phyloP scores from a whole-genome alignment of 2,113 vertebrate species.

The Sciurus niger region DNA sequence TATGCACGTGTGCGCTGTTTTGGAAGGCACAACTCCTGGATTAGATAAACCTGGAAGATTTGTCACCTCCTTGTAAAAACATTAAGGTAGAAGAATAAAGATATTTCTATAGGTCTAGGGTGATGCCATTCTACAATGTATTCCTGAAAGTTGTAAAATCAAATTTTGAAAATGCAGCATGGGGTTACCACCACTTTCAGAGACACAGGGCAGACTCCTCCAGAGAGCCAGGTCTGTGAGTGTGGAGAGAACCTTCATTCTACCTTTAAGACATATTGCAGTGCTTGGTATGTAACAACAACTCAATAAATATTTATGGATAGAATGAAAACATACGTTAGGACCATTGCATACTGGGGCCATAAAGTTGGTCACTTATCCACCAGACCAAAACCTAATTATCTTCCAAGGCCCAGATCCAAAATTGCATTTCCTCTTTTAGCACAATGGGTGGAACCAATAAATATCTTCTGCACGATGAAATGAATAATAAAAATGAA shows the following conservation, averaged over 20 bases:
- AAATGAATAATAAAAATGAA: constrained; percentile 70
- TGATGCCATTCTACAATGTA: background rate
- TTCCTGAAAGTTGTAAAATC: background rate
- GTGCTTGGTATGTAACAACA: background rate
- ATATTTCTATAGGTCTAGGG: background rate
- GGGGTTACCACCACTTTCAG: background rate
- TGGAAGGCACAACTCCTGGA: background rate
- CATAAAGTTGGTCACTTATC: constrained; percentile 70
- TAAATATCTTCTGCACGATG: constrained; percentile 52
- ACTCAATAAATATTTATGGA: constrained; percentile 61
- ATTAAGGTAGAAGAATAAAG: background rate
- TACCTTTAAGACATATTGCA: background rate
- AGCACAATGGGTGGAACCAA: constrained; percentile 50
- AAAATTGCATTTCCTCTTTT: constrained; percentile 69
- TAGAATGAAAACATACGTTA: constrained; percentile 63
- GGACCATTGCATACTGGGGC: constrained; percentile 27
- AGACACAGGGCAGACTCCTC: background rate
- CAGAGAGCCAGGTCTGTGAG: background rate
- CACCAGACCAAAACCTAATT: constrained; percentile 77
- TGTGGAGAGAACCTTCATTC: background rate
- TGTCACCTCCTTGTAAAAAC: background rate
- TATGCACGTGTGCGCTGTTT: background rate
- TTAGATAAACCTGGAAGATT: background rate
- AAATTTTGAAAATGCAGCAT: background rate
- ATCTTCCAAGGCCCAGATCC: constrained; percentile 66